Evolutionary conservation across 2,797 vertebrate genomes (phyloP).

Genomic region (Liparis tanakae): DNA sequence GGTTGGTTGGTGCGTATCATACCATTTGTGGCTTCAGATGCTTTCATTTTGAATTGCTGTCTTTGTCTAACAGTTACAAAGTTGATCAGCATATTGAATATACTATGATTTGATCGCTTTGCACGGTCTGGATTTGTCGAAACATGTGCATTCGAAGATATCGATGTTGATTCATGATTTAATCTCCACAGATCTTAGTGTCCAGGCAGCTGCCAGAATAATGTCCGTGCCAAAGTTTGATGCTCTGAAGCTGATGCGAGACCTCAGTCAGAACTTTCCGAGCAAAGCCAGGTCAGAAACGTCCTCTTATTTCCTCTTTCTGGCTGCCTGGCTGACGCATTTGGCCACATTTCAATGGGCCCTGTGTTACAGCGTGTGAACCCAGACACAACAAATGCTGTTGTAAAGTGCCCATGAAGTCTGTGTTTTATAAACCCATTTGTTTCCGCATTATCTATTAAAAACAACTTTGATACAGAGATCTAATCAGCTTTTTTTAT

Average conservation of each 20-base stretch:
- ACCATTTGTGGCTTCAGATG: neutral
- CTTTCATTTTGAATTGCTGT: conserved; percentile 15
- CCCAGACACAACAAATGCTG: conserved; percentile 23
- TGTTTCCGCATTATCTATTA: conserved; percentile 43
- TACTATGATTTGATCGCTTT: neutral
- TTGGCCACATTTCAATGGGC: conserved; percentile 27
- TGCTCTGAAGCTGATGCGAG: conserved; percentile 92
- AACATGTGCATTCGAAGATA: neutral
- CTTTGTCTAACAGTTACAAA: neutral
- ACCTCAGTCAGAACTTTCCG: conserved; percentile 97
- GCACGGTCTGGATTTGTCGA: conserved; percentile 1
- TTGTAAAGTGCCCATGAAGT: conserved; percentile 46
- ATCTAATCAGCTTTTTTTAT: conserved; percentile 59
- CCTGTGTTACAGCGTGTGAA: conserved; percentile 32
- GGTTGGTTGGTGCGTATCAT: neutral
- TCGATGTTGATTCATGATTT: conserved; percentile 23
- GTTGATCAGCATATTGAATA: neutral
- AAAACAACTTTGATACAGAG: conserved; percentile 42
- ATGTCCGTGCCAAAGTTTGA: conserved; percentile 88
- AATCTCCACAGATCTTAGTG: conserved; percentile 89
- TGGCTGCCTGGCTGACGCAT: conserved; percentile 8
- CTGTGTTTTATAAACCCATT: conserved; percentile 37
- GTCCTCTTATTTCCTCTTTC: conserved; percentile 23
- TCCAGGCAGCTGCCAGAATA: conserved; percentile 93
- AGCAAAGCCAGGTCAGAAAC: conserved; percentile 91